These are phyloP conservation scores for Brenthis hecate DNA, from an alignment of 2,888 invertebrate genomes.

Conservation along the genomic window DNA sequence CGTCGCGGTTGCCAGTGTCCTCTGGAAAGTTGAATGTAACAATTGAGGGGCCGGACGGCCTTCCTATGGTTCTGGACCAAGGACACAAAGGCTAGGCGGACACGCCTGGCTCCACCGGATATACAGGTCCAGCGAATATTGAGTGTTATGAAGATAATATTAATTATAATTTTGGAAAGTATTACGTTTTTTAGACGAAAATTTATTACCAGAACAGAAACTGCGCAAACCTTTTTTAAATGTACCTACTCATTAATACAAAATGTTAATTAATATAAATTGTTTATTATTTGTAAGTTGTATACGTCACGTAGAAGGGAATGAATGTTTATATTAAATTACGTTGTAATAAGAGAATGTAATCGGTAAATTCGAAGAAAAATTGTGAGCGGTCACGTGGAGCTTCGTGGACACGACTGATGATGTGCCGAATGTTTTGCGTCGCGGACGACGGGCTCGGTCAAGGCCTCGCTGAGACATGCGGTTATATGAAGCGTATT, in stretches of 20 bases:
- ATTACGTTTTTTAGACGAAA: not conserved
- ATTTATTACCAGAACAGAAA: too few relatives aligned
- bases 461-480: constrained; percentile 69
- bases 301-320: not conserved
- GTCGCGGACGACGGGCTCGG: constrained; percentile 52
- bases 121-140: constrained; percentile 49
- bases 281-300: not conserved
- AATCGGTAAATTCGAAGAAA: constrained; percentile 48
- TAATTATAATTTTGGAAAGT: not conserved
- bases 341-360: constrained; percentile 56
- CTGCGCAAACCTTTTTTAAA: too few relatives aligned
- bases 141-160: constrained; percentile 7
- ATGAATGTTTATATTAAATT: not conserved
- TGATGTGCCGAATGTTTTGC: constrained; percentile 50
- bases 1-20: constrained; percentile 34
- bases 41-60: constrained; percentile 58
- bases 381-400: constrained; percentile 62
- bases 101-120: constrained; percentile 51
- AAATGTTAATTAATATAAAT: too few relatives aligned
- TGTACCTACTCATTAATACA: too few relatives aligned
- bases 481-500: constrained; percentile 55
- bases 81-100: constrained; percentile 66
- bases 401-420: constrained; percentile 53
- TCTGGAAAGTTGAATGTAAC: constrained; percentile 46
- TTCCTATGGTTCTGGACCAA: constrained; percentile 57